Base-by-base conservation (phyloP, 2,797 vertebrate species). In the Neomorphus geoffroyi region DNA sequence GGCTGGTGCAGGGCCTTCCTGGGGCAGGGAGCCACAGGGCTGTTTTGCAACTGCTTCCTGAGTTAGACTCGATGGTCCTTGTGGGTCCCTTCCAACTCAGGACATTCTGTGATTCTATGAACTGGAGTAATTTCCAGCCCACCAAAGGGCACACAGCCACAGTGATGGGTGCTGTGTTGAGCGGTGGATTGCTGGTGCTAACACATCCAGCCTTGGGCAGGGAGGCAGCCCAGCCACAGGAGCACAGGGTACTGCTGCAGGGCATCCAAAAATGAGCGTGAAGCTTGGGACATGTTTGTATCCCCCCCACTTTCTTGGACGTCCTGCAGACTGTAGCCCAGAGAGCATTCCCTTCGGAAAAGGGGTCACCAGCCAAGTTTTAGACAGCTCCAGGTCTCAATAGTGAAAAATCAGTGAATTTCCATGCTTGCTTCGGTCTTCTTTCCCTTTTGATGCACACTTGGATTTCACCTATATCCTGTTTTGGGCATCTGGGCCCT, bases 171-270 rank as follows among this genome's bases (percentile, higher is more conserved):
- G 22, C 46, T 2, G 28, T 11, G 48, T 13, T 7, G 28, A 6
- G 22, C 5, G 14, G 0, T 9, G 45, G 27, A 2, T 15, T 4
- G 2, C 8, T 4, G 18, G 28, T 7, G 4, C 0, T 0, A 7
- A 13, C 7, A 43, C 0, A 2, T 8, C 15, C 9, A 4, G 32
- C 5, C 0, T 3, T 14, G 30, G 16, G 10, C 13, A 28, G 39
- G 23, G 37, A 18, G 4, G 0, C 13, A 4, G 32, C 0, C 8
- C 5, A 51, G 22, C 18, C 8, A 0, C 13, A 2, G 0, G 0
- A 0, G 5, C 13, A 45, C 45, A 4, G 28, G 3, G 43, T 1
- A 8, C 13, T 48, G 14, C 18, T 48, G 9, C 6, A 28, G 32
- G 56, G 7, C 10, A 1, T 14, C 56, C 10, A 0, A 7, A 51